A percentile compares a stretch with the other conserved stretches of the same genome.
These are phyloP conservation scores for Diachasma alloeum DNA, from an alignment of 1,140 invertebrate genomes.

Conservation along the genomic window DNA sequence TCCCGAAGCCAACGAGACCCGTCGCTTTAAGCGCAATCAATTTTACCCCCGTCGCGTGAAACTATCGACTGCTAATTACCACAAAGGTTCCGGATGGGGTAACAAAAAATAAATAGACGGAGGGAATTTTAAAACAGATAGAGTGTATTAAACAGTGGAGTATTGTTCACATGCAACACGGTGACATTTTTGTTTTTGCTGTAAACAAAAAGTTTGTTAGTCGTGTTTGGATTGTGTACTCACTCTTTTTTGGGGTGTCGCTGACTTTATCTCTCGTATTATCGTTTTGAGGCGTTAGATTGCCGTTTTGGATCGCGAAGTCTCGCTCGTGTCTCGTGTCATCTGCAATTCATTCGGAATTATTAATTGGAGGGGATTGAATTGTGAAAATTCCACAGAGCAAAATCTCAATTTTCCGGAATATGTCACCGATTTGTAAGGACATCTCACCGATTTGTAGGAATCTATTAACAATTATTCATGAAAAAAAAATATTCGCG, in stretches of 20 bases:
- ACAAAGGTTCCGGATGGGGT: not conserved
- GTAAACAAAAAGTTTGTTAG: not conserved
- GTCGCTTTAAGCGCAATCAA: slow-evolving; percentile 19
- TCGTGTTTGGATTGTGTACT: not conserved
- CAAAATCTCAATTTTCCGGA: no score
- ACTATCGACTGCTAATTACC: slow-evolving; percentile 23
- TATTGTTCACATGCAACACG: slow-evolving; percentile 10
- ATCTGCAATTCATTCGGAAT: slow-evolving; percentile 3
- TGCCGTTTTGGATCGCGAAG: slow-evolving; percentile 15
- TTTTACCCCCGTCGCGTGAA: slow-evolving; percentile 9
- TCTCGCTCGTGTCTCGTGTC: slow-evolving; percentile 14
- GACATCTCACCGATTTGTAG: no score
- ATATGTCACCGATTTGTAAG: no score
- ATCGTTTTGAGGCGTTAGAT: not conserved
- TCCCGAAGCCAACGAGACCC: not conserved
- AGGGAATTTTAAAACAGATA: not conserved
- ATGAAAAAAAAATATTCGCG: no score
- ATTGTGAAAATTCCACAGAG: no score
- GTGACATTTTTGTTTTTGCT: not conserved
- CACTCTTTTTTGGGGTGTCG: slow-evolving; percentile 9
- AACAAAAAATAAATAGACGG: slow-evolving; percentile 9
- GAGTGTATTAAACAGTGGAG: not conserved
- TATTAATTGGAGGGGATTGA: no score
- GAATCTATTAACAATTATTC: no score
- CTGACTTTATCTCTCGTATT: not conserved